Base-by-base conservation (phyloP, 1,140 invertebrate genomes). In the Maniola jurtina region DNA sequence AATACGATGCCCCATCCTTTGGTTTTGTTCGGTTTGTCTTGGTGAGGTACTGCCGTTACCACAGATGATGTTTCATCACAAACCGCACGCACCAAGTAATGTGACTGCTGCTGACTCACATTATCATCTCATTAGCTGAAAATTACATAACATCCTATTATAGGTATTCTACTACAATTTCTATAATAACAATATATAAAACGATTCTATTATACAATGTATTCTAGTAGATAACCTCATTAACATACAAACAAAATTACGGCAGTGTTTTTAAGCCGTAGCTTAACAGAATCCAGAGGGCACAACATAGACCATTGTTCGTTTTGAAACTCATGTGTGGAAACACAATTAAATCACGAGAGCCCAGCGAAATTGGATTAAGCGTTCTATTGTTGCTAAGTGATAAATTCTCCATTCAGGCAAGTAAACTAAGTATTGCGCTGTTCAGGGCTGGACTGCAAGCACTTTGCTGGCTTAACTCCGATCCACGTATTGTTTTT, bases 341-440 rank as follows among this genome's bases (percentile, higher is more conserved):
- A 60, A 72, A 73, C 74, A 62, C 68, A 79, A 83, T 83, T 76
- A 77, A 84, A 84, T 83, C 80, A 73, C 67, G 71, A 72, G 70
- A 72, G 59, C 66, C 66, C 70, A 70, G 72, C 63, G 58, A 74
- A 77, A 80, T 79, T 69, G 78, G 80, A 84, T 87, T 80, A 84
- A 79, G 59, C 66, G 64, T 70, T 74, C 75, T 68, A 83, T 84
- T 87, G 84, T 87, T 77, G 74, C 70, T 72, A 73, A 75, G 75
- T 81, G 76, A 86, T 86, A 86, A 84, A 84, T 86, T 84, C 77
- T 77, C 80, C 76, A 76, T 77, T 80, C 76, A 76, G 70, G 58
- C 73, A 72, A 63, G 73, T 79, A 81, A 82, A 75, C 71, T 63
- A 47, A 56, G 74, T 73, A 81, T 79, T 69, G 67, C 75, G 71